Evolutionary conservation across 2,113 vertebrate species (phyloP), one percentile per base, ranked within the genome.

Genomic region (Protobothrops flavoviridis): DNA sequence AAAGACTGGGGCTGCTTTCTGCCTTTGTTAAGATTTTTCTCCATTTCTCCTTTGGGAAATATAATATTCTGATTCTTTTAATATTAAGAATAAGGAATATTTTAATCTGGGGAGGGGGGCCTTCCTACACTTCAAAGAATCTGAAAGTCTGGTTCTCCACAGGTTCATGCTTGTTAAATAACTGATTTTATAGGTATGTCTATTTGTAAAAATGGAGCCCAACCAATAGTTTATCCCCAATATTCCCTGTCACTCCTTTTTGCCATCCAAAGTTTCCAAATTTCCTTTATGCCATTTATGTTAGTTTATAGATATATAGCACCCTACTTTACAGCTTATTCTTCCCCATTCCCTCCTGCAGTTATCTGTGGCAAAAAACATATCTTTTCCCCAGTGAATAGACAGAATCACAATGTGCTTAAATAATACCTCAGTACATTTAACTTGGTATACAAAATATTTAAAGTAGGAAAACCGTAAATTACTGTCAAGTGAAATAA

Each of bases 371-470:
- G 93, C 95, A 50, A 89, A 94, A 96, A 96, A 89, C 95, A 91
- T 95, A 95, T 94, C 89, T 95, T 92, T 94, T 88, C 88, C 52
- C 61, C 87, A 91, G 94, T 94, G 52, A 87, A 91, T 48, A 93
- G 23, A 91, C 95, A 93, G 92, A 96, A 96, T 93, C 94, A 0
- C 1, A 95, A 93, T 89, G 48, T 0, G 0, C 93, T 95, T 96
- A 74, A 92, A 89, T 88, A 95, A 95, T 97, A 95, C 90, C 90
- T 95, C 93, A 43, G 26, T 94, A 90, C 95, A 0, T 94, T 97
- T 97, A 96, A 96, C 93, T 96, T 91, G 74, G 11, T 43, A 29
- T 96, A 92, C 88, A 94, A 97, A 96, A 96, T 94, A 96, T 95
- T 96, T 96, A 96, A 94, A 1, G 24, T 64, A 95, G 94, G 88